phyloP scores from a whole-genome alignment of 1,140 invertebrate species.

The Drosophila kanapiae region DNA sequence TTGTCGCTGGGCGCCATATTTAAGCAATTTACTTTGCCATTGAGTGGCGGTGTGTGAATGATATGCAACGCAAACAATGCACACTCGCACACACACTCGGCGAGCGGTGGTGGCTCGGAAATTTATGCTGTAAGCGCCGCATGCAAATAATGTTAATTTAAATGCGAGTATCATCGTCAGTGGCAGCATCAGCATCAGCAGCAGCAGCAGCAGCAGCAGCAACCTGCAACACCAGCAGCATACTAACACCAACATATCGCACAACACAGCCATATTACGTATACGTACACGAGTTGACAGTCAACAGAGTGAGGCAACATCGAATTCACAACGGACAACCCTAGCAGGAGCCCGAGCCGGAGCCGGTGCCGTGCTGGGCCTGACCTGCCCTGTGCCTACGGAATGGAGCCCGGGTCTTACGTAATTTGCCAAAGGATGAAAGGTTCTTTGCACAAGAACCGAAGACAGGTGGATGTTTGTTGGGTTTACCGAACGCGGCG shows the following conservation, averaged over 20 bases:
- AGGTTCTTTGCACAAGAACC: slow-evolving; percentile 24
- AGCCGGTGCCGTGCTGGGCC: too few species aligned
- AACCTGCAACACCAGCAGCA: slow-evolving; percentile 53
- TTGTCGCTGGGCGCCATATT: slow-evolving; percentile 41
- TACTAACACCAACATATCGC: slow-evolving; percentile 35
- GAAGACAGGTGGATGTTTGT: slow-evolving; percentile 20
- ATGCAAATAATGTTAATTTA: slow-evolving; percentile 83
- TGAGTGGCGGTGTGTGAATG: slow-evolving; percentile 59
- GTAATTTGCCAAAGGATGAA: slow-evolving; percentile 19
- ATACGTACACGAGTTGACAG: slow-evolving; percentile 33
- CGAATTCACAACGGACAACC: slow-evolving; percentile 10
- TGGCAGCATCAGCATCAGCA: slow-evolving; percentile 41
- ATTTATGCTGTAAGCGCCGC: slow-evolving; percentile 79
- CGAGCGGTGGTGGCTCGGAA: slow-evolving; percentile 45
- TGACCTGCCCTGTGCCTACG: slow-evolving; percentile 14
- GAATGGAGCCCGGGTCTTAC: slow-evolving; percentile 16
- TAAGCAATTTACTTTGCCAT: slow-evolving; percentile 59
- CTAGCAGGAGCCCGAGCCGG: not conserved
- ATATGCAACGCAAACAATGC: slow-evolving; percentile 56
- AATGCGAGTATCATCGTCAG: slow-evolving; percentile 78
- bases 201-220: slow-evolving; percentile 32
- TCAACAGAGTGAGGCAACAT: slow-evolving; percentile 30
- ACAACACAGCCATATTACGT: slow-evolving; percentile 8
- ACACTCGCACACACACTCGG: not conserved
- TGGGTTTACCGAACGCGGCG: not conserved